These are phyloP conservation scores for Argyresthia albistria DNA, from an alignment of 2,888 invertebrate genomes.

Conservation along the genomic window DNA sequence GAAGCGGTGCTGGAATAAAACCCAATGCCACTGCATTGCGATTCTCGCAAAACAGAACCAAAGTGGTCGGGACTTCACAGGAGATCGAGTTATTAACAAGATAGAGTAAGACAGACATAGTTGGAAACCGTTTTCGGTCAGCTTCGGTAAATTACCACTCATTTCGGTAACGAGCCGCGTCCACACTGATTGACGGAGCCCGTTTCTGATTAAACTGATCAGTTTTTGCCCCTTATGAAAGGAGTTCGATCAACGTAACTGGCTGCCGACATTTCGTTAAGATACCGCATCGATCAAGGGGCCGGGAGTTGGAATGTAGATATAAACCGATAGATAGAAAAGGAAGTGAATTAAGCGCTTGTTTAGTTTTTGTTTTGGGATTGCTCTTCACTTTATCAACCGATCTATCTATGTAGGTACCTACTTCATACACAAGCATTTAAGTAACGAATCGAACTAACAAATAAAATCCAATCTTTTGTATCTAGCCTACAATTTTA, in stretches of 20 bases:
- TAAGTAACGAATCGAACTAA: too few species aligned
- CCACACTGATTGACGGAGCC: slow-evolving; percentile 46
- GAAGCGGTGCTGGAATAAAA: too few species aligned
- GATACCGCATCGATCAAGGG: slow-evolving; percentile 11
- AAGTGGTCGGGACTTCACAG: too few species aligned
- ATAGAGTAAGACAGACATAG: slow-evolving; percentile 17
- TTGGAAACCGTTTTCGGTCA: slow-evolving; percentile 54
- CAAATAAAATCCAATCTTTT: too few species aligned
- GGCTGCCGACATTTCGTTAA: slow-evolving; percentile 28
- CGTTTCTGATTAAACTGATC: slow-evolving; percentile 61
- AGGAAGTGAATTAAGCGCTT: background rate
- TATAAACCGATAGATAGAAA: background rate
- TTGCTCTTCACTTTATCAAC: too few species aligned
- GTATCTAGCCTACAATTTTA: too few species aligned
- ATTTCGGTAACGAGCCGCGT: slow-evolving; percentile 55
- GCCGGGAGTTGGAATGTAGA: slow-evolving; percentile 10
- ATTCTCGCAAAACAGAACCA: too few species aligned
- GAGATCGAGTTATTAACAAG: background rate
- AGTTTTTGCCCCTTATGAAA: slow-evolving; percentile 57
- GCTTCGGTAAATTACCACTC: slow-evolving; percentile 58
- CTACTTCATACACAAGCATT: too few species aligned
- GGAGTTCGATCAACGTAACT: slow-evolving; percentile 46
- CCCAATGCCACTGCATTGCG: too few species aligned
- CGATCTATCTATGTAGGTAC: too few species aligned
- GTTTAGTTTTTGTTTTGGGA: too few species aligned